Evolutionary conservation across 2,113 vertebrate species (phyloP), one percentile per base, ranked within the genome.

Genomic region (Pollimyrus isidori): DNA sequence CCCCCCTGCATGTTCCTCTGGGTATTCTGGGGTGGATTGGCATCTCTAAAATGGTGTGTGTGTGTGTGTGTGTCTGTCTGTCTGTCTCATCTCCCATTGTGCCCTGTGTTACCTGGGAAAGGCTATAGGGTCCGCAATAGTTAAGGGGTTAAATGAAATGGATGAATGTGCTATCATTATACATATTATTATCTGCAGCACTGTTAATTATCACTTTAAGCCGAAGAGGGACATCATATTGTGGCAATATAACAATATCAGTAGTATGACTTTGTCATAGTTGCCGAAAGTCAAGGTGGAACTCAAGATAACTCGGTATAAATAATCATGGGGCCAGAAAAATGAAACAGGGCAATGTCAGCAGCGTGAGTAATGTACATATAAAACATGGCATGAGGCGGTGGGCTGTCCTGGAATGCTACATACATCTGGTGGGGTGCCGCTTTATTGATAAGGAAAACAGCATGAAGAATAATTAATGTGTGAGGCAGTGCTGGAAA

Each of bases 311-410:
- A 46, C 19, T 23, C 76, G 19, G 82, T n/a, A 48, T 84, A 48
- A 84, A 48, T 46, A 39, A 45, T 45, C 21, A 84, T 46, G 23
- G 45, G 82, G 82, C 23, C 7, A 42, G 23, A 48, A 84, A 48
- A 45, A 35, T 46, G 7, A 48, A 84, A 19, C 21, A 19, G 7
- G 42, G 42, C 46, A 7, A n/a, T 1, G 42, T 48, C 82, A 48
- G 82, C 42, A 39, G 82, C 45, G 48, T 84, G 82, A 84, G n/a
- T 84, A 84, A 84, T 84, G 82, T 48, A 84, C 45, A 84, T 84
- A 84, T 23, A 48, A 84, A 84, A 48, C 82, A 84, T 48, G 45
- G 35, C 26, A 46, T 48, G 39, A 48, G 48, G 23, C 42, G n/a
- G 39, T 46, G 7, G 10, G 82, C 82, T 48, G 4, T 83, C 7